Evolutionary conservation across 2,113 vertebrate genomes (phyloP).

Genomic region (Onychorhynchus coronatus): DNA sequence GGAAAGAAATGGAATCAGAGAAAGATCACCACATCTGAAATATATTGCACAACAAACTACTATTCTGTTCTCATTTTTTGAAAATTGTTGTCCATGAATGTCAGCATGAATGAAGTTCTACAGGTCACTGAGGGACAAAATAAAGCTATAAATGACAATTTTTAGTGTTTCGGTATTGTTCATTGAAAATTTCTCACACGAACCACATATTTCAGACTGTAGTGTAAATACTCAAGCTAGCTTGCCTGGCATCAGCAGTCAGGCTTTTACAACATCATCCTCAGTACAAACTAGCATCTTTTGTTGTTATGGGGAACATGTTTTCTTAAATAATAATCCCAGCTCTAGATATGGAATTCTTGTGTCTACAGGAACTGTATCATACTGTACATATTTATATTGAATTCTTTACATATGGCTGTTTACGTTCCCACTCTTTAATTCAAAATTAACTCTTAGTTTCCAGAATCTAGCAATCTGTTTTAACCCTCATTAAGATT

Average conservation of each 20-base stretch:
- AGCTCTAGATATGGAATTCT: background rate
- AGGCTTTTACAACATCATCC: background rate
- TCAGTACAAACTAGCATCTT: background rate
- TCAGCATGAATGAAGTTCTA: background rate
- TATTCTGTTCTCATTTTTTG: background rate
- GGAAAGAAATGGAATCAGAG: conserved; percentile 29
- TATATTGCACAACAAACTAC: background rate
- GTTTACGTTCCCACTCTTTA: background rate
- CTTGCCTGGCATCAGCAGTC: background rate
- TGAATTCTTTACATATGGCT: background rate
- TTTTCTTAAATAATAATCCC: background rate
- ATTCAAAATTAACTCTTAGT: background rate
- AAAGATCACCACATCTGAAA: background rate
- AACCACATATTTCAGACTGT: background rate
- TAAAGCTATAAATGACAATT: background rate
- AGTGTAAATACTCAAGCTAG: background rate
- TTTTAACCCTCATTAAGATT: background rate
- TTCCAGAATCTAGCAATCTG: background rate
- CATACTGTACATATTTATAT: background rate
- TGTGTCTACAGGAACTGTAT: background rate
- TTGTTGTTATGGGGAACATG: background rate
- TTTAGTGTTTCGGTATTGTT: background rate
- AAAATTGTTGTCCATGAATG: background rate
- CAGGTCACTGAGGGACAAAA: background rate
- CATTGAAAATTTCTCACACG: background rate